Evolutionary conservation across 2,797 vertebrate species (phyloP), one percentile per base, ranked within the genome.

Genomic region (Gephyroberyx darwinii): DNA sequence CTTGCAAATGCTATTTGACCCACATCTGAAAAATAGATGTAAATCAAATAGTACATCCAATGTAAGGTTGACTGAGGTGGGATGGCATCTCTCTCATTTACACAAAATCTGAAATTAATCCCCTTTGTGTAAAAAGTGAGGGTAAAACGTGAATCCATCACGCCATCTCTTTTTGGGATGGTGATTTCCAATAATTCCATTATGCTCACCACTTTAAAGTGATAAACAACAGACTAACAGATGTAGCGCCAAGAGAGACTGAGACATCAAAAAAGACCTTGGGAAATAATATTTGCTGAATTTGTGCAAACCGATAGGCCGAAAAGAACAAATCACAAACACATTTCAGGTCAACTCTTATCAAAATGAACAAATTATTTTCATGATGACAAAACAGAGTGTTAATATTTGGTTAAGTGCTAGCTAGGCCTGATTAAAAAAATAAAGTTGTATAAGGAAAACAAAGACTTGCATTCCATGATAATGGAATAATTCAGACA

Each of bases 381-480:
- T 75, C 12, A 41, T 12, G 26, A 80, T 55, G 70, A 75, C 37
- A 52, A 69, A 78, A 77, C 61, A 31, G 41, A 55, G 17, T 16
- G 30, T 31, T 14, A 54, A 73, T 66, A 73, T 65, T 59, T 71
- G 70, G 17, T 39, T 31, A 10, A 2, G 9, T 17, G 12, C 22
- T 26, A 22, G 20, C 8, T 13, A 53, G 5, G 33, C 33, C 35
- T 19, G 54, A 64, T 20, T 66, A 30, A 13, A 69, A 67, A 78
- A 69, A 84, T 68, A 77, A 84, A 82, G 64, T 48, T 69, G 30
- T 33, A 65, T 0, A 1, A n/a, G 54, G 30, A 56, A 71, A 72
- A 62, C 39, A 69, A 58, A 4, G 64, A 22, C 5, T 4, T 52
- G 13, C 5, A 62, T 31, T 62, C 37, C 1, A 12, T 37, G 22